A percentile compares a stretch with the other conserved stretches of the same genome.
Evolutionary conservation across 2,797 vertebrate species (phyloP).

Genomic region (Luscinia luscinia): DNA sequence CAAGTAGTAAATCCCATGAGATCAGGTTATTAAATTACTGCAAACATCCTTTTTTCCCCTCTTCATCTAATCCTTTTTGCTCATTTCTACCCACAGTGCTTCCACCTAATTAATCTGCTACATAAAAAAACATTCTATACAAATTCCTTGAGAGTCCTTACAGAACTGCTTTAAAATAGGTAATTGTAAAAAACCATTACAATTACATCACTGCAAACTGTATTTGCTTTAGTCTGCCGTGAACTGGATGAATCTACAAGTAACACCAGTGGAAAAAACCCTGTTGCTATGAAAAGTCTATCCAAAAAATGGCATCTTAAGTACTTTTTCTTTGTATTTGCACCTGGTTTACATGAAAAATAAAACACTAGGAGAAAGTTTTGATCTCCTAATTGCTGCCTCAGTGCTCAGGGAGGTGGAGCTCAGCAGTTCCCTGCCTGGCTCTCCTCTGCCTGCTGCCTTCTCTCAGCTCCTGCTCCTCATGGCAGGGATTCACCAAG

Average conservation of each 20-base stretch:
- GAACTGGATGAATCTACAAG: background rate
- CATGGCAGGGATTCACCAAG: background rate
- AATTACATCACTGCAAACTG: background rate
- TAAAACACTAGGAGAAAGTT: background rate
- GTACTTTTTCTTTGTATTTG: background rate
- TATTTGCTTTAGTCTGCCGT: background rate
- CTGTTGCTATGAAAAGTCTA: background rate
- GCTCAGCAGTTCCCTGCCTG: background rate
- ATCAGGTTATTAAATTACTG: slow-evolving; percentile 7
- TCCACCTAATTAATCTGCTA: background rate
- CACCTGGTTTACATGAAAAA: background rate
- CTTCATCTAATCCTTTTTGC: slow-evolving; percentile 15
- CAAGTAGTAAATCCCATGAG: background rate
- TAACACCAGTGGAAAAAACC: background rate
- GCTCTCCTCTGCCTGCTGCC: background rate
- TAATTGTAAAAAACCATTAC: background rate
- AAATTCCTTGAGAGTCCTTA: background rate
- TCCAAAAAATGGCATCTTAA: background rate
- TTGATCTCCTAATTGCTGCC: background rate
- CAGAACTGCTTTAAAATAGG: background rate
- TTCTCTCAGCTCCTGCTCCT: background rate
- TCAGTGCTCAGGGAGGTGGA: background rate
- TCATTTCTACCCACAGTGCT: background rate
- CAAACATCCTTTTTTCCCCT: background rate
- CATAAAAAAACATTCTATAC: background rate